Conservation (phyloP, 2,113 vertebrate genomes). For the Chlamydotis undulata region DNA sequence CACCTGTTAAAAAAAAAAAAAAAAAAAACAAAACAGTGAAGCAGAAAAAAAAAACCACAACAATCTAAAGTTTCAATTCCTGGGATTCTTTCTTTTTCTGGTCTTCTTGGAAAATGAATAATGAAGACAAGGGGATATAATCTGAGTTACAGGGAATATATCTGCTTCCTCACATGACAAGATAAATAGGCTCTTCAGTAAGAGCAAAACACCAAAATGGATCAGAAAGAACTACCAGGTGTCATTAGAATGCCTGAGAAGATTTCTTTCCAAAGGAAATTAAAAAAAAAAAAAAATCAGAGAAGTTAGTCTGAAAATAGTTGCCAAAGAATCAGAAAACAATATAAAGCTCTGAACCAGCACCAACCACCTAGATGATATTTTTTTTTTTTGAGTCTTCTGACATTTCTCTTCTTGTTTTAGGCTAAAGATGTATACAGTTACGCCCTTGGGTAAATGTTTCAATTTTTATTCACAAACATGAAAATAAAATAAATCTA, state of each 20-base stretch:
- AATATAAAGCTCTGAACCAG: neutral
- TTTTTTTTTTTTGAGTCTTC: neutral
- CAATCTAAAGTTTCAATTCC: neutral
- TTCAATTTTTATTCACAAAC: neutral
- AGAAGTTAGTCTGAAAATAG: neutral
- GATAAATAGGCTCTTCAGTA: neutral
- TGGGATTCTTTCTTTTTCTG: neutral
- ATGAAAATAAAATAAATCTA: neutral
- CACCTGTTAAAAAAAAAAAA: neutral
- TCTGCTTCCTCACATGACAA: neutral
- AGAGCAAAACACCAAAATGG: neutral
- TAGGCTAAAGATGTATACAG: neutral
- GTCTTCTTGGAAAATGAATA: neutral
- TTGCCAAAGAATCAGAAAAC: neutral
- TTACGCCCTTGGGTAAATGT: neutral
- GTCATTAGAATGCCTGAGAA: neutral
- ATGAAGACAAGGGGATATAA: neutral
- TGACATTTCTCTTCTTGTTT: neutral
- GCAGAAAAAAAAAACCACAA: neutral
- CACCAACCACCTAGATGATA: neutral
- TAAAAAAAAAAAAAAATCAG: neutral
- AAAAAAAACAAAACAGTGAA: neutral
- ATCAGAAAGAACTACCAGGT: neutral
- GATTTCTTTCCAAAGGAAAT: neutral
- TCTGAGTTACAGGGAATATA: neutral